Base-by-base conservation (phyloP, 2,113 vertebrate genomes). In the Actenoides lindsayi region DNA sequence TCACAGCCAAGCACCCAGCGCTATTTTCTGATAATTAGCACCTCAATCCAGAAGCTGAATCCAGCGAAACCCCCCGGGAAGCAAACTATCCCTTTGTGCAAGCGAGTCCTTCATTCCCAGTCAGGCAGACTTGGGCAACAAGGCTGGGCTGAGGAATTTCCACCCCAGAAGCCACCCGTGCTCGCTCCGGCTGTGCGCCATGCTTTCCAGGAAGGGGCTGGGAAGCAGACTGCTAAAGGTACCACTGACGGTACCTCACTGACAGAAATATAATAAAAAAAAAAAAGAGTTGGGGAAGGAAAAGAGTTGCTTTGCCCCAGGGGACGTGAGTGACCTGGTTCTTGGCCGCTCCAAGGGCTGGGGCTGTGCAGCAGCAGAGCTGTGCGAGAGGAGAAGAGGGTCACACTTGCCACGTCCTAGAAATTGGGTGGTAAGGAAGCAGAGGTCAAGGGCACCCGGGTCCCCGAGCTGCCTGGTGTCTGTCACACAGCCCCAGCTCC, bases 11-110 rank as follows among this genome's bases (percentile, higher is more conserved):
- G 69, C 83, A 68, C 13, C 39, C 65, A 91, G 73, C 13, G 14
- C 35, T 51, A 19, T 63, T 94, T 87, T 62, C 63, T 69, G 67
- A 67, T 92, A 83, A 94, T 93, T 93, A 94, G 71, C 50, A 51
- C 81, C 76, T 94, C 21, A 94, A 87, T 89, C 81, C 81, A 93
- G 54, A 73, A 75, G 48, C 19, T 54, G 86, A 92, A 84, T 46
- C 50, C 73, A 95, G 10, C 41, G 53, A 89, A 90, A 53, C 10
- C 53, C 37, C 63, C 50, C 79, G 69, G 48, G 88, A 94, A 75
- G 82, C 39, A 93, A 91, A 94, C 92, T 62, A 74, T 30, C 77
- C 46, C 63, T 90, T 86, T 70, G 46, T 67, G 42, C 46, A 71
- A 87, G 75, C 23, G 89, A 28, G 3, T 80, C 83, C 68, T 70